Evolutionary conservation across 2,888 invertebrate species (phyloP).

Genomic region (Pollenia labialis): DNA sequence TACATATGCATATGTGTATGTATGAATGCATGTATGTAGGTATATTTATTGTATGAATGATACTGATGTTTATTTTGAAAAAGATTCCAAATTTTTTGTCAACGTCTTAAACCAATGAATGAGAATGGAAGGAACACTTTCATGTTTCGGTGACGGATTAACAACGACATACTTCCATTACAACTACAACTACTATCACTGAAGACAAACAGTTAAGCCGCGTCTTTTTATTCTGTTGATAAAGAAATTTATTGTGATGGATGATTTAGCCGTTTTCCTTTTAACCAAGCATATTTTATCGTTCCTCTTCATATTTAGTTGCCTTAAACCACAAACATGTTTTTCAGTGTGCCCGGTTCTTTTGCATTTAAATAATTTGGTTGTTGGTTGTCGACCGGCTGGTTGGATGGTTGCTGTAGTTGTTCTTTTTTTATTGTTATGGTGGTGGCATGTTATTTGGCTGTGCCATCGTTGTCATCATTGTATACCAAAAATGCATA

Average conservation of each 20-base stretch:
- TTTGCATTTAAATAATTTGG: constrained; percentile 53
- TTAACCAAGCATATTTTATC: constrained; percentile 14
- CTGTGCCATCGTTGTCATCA: constrained; percentile 40
- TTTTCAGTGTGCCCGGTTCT: constrained; percentile 57
- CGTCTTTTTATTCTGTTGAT: constrained; percentile 23
- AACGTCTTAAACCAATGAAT: background rate
- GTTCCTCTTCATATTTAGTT: constrained; percentile 13
- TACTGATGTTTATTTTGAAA: background rate
- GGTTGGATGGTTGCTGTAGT: constrained; percentile 5
- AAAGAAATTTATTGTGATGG: constrained; percentile 53
- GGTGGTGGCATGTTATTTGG: constrained; percentile 41
- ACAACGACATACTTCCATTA: background rate
- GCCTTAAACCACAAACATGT: constrained; percentile 67
- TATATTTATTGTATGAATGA: too few species aligned
- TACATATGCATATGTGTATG: too few species aligned
- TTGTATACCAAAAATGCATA: constrained; percentile 56
- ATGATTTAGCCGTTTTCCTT: constrained; percentile 57
- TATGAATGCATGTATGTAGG: too few species aligned
- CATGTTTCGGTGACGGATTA: background rate
- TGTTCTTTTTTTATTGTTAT: constrained; percentile 16
- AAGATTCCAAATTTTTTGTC: background rate
- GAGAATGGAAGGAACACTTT: background rate
- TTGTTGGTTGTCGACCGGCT: constrained; percentile 25
- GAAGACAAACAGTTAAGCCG: constrained; percentile 34
- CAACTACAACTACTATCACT: background rate